phyloP scores from a whole-genome alignment of 2,113 vertebrate genomes.

The Nannobrachium achirus region DNA sequence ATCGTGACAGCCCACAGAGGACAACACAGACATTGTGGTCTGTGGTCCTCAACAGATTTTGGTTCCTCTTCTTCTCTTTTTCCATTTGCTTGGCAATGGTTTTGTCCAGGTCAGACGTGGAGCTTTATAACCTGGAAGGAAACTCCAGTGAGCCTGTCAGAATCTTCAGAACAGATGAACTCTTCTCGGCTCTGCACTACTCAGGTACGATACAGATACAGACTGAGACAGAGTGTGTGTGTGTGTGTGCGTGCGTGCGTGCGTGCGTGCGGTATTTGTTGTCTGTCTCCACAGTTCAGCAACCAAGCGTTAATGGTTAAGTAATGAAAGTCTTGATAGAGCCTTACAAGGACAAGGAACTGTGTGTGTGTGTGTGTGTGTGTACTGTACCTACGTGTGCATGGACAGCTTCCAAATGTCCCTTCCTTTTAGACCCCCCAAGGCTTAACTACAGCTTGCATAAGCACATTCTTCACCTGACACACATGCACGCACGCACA shows the following conservation, averaged over 20 bases:
- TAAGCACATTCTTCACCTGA: slow-evolving; percentile 63
- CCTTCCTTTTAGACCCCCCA: slow-evolving; percentile 30
- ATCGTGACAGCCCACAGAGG: too few relatives aligned
- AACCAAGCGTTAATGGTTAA: slow-evolving; percentile 24
- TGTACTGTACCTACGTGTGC: background rate
- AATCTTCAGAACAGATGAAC: slow-evolving; percentile 90
- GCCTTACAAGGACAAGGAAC: slow-evolving; percentile 35
- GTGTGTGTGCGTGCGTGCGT: background rate
- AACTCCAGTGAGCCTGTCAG: slow-evolving; percentile 81
- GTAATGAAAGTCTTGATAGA: slow-evolving; percentile 19
- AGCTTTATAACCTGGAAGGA: slow-evolving; percentile 77
- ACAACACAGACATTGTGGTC: too few relatives aligned
- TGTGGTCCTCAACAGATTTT: too few relatives aligned
- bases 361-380: slow-evolving; percentile 3
- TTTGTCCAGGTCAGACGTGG: slow-evolving; percentile 77
- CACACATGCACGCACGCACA: slow-evolving; percentile 20
- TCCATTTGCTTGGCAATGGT: background rate
- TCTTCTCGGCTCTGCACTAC: slow-evolving; percentile 94
- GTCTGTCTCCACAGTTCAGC: slow-evolving; percentile 4
- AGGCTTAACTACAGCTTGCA: slow-evolving; percentile 60
- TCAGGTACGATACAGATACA: slow-evolving; percentile 85
- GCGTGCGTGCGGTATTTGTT: background rate
- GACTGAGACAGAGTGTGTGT: background rate
- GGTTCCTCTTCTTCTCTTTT: too few relatives aligned
- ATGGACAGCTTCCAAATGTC: slow-evolving; percentile 40